These are phyloP conservation scores for Timema podura DNA, from an alignment of 2,888 invertebrate species.

Conservation along the genomic window DNA sequence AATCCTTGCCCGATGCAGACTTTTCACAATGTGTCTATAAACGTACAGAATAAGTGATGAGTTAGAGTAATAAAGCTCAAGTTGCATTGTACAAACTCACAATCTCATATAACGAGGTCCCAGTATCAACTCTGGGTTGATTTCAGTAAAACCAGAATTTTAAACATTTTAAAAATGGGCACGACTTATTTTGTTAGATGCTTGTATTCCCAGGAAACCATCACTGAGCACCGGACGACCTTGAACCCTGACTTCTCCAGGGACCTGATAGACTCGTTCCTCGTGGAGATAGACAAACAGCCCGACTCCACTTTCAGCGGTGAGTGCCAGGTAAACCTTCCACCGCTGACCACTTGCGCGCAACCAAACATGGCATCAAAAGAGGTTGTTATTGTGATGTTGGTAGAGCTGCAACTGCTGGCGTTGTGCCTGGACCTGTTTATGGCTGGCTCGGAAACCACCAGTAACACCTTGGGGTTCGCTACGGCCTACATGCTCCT, in stretches of 20 bases:
- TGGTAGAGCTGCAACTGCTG: slow-evolving; percentile 44
- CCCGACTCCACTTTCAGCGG: slow-evolving; percentile 10
- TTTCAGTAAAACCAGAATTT: no score
- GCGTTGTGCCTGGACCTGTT: slow-evolving; percentile 60
- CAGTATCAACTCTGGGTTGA: no score
- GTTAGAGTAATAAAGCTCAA: no score
- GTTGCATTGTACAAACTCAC: no score
- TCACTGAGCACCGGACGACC: slow-evolving; percentile 35
- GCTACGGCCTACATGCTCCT: slow-evolving; percentile 56
- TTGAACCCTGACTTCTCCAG: slow-evolving; percentile 33
- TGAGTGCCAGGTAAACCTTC: slow-evolving; percentile 10
- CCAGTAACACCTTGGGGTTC: slow-evolving; percentile 59
- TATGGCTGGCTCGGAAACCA: slow-evolving; percentile 67
- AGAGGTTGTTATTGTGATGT: slow-evolving; percentile 6
- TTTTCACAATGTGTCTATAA: no score
- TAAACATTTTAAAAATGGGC: no score
- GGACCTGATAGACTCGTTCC: slow-evolving; percentile 63
- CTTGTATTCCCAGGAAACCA: slow-evolving; percentile 38
- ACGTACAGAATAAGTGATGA: no score
- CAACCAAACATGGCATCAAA: no score
- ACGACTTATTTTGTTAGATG: no score
- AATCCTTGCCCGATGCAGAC: no score
- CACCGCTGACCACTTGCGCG: no score
- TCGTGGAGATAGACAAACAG: slow-evolving; percentile 52
- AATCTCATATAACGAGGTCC: no score